Evolutionary conservation across 1,140 invertebrate genomes (phyloP).

Genomic region (Condylostylus longicornis): DNA sequence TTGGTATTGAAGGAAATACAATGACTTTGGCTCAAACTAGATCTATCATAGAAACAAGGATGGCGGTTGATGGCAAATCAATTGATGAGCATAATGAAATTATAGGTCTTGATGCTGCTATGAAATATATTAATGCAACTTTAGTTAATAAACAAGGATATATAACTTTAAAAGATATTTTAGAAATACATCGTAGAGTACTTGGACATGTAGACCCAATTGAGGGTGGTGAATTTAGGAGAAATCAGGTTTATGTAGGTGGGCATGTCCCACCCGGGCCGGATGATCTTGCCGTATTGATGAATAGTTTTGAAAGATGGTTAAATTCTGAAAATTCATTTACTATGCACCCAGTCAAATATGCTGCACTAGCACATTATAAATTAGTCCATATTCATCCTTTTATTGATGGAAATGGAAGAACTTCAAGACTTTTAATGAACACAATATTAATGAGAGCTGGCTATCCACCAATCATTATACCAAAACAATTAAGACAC

Average conservation of each 20-base stretch:
- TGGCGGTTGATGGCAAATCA: constrained; percentile 86
- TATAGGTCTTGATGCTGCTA: constrained; percentile 80
- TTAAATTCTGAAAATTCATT: constrained; percentile 73
- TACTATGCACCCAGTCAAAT: constrained; percentile 74
- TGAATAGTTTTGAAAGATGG: constrained; percentile 83
- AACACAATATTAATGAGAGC: constrained; percentile 94
- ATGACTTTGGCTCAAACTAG: constrained; percentile 87
- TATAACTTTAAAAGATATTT: constrained; percentile 69
- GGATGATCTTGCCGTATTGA: constrained; percentile 58
- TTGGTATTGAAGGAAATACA: constrained; percentile 94
- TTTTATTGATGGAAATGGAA: constrained; percentile 84
- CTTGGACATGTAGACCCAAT: constrained; percentile 85
- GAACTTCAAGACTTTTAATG: constrained; percentile 89
- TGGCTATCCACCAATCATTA: constrained; percentile 92
- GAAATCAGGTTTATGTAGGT: constrained; percentile 82
- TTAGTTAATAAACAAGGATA: constrained; percentile 51
- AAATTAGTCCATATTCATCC: constrained; percentile 92
- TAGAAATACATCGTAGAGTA: constrained; percentile 85
- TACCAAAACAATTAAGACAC: constrained; percentile 67
- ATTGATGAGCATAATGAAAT: constrained; percentile 96
- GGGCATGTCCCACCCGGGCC: constrained; percentile 79
- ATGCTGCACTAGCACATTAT: constrained; percentile 89
- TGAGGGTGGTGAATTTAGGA: constrained; percentile 66
- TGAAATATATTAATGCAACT: constrained; percentile 91
- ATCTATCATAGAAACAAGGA: constrained; percentile 81